Conservation (phyloP, 2,797 vertebrate genomes). For the Rhinoraja longicauda region DNA sequence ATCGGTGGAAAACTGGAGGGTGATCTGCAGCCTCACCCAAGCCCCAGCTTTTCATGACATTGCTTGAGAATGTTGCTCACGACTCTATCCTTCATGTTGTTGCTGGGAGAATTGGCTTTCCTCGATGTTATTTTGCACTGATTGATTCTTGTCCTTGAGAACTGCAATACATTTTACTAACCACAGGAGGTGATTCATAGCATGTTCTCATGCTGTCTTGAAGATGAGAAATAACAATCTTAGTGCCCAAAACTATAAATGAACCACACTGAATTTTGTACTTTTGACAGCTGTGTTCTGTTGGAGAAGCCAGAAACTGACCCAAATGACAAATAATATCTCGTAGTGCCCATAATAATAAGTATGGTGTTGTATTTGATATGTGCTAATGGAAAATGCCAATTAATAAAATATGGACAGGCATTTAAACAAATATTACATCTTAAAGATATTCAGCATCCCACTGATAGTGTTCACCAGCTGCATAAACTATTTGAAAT, state of each 20-base stretch:
- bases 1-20: no score
- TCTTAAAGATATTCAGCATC: not conserved
- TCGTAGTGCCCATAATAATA: not conserved
- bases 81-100: not conserved
- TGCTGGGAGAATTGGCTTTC: not conserved
- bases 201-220: constrained; percentile 20
- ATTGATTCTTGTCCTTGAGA: constrained; percentile 18
- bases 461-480: not conserved
- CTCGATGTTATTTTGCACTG: not conserved
- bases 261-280: not conserved
- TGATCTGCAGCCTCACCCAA: no score
- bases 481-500: constrained; percentile 23
- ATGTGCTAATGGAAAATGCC: not conserved
- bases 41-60: no score
- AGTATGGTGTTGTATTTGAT: not conserved
- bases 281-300: not conserved
- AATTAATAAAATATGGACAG: not conserved
- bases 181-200: not conserved
- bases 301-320: not conserved
- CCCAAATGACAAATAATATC: not conserved
- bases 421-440: not conserved
- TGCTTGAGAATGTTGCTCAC: not conserved
- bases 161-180: not conserved
- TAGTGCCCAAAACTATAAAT: not conserved
- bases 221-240: not conserved